Percentiles rank a stretch among this genome's conserved stretches.
These are phyloP conservation scores for Pentalonia nigronervosa DNA, from an alignment of 1,140 invertebrate genomes.

Conservation along the genomic window DNA sequence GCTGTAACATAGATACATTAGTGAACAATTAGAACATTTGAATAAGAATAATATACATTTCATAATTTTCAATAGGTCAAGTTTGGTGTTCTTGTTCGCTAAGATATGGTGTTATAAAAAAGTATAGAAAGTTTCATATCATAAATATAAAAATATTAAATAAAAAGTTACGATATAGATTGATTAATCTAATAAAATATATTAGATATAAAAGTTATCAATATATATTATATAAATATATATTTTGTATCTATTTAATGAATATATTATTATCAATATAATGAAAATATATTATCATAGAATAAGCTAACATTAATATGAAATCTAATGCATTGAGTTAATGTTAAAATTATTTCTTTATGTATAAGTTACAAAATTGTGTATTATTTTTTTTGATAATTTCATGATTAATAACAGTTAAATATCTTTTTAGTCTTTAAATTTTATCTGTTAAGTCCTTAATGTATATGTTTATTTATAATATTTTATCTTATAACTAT, in stretches of 20 bases:
- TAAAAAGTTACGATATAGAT: conserved; percentile 17
- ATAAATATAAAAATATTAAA: background rate
- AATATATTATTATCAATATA: conserved; percentile 24
- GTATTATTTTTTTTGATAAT: conserved; percentile 35
- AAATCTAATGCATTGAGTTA: conserved; percentile 6
- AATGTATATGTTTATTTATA: conserved; percentile 44
- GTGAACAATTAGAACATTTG: background rate
- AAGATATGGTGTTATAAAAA: background rate
- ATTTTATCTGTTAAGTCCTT: conserved; percentile 34
- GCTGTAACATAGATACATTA: conserved; percentile 61
- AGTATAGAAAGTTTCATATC: background rate
- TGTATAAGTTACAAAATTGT: conserved; percentile 38
- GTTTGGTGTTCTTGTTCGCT: conserved; percentile 54
- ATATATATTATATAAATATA: conserved; percentile 39
- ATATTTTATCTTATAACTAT: conserved; percentile 6
- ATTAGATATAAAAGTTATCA: background rate
- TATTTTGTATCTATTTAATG: conserved; percentile 4
- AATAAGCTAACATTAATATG: background rate
- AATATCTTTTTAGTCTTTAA: conserved; percentile 28
- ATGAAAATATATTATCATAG: conserved; percentile 27
- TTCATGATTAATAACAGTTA: conserved; percentile 19
- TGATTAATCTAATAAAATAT: background rate
- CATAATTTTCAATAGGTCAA: background rate
- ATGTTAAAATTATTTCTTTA: conserved; percentile 39
- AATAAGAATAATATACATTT: background rate